Percentiles rank a stretch among this genome's conserved stretches.
These are phyloP conservation scores for Drosophila parabipectinata DNA, from an alignment of 1,140 invertebrate genomes.

Conservation along the genomic window DNA sequence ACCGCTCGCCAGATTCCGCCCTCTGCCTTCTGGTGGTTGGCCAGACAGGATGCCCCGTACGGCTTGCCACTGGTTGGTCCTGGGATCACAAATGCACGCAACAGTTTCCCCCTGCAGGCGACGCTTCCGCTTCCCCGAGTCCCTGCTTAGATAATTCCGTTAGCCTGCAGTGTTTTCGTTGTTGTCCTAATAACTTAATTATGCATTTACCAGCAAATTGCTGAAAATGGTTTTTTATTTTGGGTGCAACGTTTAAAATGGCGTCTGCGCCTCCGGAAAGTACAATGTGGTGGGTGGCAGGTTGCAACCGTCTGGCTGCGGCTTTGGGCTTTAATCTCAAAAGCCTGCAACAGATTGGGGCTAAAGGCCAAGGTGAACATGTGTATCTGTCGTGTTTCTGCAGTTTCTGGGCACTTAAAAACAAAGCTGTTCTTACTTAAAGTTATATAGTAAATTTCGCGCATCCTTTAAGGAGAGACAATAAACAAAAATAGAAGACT, in stretches of 20 bases:
- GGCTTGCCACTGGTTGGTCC: slow-evolving; percentile 66
- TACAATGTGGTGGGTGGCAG: not conserved
- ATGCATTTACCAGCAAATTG: slow-evolving; percentile 70
- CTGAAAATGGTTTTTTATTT: slow-evolving; percentile 59
- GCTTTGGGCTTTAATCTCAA: slow-evolving; percentile 37
- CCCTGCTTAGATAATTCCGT: slow-evolving; percentile 70
- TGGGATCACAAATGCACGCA: slow-evolving; percentile 6
- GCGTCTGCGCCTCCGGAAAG: slow-evolving; percentile 44
- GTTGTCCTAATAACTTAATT: slow-evolving; percentile 74
- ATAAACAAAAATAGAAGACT: no score
- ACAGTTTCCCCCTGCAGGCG: slow-evolving; percentile 17
- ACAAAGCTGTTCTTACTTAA: slow-evolving; percentile 28
- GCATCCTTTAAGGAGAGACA: no score
- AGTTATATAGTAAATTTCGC: not conserved
- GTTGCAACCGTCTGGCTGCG: slow-evolving; percentile 25
- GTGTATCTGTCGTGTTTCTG: slow-evolving; percentile 17
- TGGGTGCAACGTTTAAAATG: slow-evolving; percentile 56
- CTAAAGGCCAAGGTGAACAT: slow-evolving; percentile 17
- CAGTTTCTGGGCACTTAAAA: slow-evolving; percentile 11
- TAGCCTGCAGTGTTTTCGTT: slow-evolving; percentile 62
- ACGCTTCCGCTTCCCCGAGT: slow-evolving; percentile 32
- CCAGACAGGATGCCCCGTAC: slow-evolving; percentile 47
- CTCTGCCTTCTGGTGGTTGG: slow-evolving; percentile 65
- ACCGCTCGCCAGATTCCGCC: slow-evolving; percentile 25
- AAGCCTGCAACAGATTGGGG: slow-evolving; percentile 35